Conservation (phyloP, 2,113 vertebrate genomes). For the Brienomyrus longianalis region DNA sequence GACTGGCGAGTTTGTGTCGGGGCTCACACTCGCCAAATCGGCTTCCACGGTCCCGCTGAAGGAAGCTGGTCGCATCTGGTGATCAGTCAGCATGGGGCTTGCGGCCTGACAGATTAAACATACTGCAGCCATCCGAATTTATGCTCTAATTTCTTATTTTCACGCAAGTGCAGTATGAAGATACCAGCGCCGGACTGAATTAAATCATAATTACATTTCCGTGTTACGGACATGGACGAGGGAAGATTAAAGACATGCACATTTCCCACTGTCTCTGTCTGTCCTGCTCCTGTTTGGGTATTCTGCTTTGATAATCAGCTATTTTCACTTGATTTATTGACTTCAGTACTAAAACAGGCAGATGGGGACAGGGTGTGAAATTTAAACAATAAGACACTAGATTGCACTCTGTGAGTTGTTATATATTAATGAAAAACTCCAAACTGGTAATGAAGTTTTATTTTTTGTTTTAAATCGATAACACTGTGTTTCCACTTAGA, state of each 20-base stretch:
- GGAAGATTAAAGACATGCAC: neutral
- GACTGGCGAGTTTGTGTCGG: neutral
- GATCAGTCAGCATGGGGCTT: neutral
- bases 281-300: neutral
- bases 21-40: neutral
- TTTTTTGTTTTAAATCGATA: neutral
- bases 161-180: neutral
- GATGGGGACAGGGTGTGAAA: neutral
- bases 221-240: neutral
- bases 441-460: neutral
- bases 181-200: neutral
- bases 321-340: neutral
- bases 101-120: neutral
- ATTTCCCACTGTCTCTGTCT: neutral
- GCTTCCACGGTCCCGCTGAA: neutral
- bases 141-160: neutral
- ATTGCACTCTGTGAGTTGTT: neutral
- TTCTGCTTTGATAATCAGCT: neutral
- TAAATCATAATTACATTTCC: neutral
- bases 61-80: neutral
- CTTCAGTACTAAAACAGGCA: neutral
- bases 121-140: neutral
- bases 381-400: neutral
- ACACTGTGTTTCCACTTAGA: neutral
- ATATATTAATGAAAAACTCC: neutral